Evolutionary conservation across 2,888 invertebrate genomes (phyloP).

Genomic region (Leptinotarsa rubiginosa): DNA sequence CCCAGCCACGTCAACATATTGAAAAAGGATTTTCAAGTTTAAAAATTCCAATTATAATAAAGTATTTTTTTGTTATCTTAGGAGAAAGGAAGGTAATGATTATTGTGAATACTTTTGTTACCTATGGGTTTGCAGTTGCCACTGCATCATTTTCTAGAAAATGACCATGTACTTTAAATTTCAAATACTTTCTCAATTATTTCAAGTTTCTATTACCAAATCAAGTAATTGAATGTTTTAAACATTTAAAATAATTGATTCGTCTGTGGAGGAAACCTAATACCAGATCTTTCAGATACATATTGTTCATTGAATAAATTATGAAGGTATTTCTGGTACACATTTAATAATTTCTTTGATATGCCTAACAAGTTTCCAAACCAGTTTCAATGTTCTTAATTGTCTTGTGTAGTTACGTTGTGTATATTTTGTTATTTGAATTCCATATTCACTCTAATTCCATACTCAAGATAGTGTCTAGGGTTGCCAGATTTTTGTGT

Average conservation of each 20-base stretch:
- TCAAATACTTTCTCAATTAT: background rate
- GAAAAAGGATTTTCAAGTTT: conserved; percentile 43
- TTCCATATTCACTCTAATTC: conserved; percentile 9
- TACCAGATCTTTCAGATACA: background rate
- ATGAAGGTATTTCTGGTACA: conserved; percentile 2
- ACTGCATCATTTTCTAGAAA: background rate
- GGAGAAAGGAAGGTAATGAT: conserved; percentile 5
- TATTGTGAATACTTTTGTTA: conserved; percentile 8
- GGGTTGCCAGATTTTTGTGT: conserved; percentile 36
- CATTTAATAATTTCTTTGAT: conserved; percentile 6
- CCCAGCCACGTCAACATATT: conserved; percentile 66
- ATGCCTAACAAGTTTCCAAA: conserved; percentile 14
- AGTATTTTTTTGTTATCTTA: conserved; percentile 1
- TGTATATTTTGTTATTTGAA: conserved; percentile 1
- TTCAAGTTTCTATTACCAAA: background rate
- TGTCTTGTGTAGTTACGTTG: background rate
- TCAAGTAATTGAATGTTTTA: too few species aligned
- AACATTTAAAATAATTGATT: background rate
- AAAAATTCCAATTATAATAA: conserved; percentile 12
- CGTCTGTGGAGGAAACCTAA: background rate
- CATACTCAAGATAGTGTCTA: conserved; percentile 11
- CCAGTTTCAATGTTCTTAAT: conserved; percentile 20
- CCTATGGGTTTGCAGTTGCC: background rate
- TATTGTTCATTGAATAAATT: conserved; percentile 16
- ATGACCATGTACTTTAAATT: background rate